Evolutionary conservation across 2,113 vertebrate genomes (phyloP).

Genomic region (Sorex araneus): DNA sequence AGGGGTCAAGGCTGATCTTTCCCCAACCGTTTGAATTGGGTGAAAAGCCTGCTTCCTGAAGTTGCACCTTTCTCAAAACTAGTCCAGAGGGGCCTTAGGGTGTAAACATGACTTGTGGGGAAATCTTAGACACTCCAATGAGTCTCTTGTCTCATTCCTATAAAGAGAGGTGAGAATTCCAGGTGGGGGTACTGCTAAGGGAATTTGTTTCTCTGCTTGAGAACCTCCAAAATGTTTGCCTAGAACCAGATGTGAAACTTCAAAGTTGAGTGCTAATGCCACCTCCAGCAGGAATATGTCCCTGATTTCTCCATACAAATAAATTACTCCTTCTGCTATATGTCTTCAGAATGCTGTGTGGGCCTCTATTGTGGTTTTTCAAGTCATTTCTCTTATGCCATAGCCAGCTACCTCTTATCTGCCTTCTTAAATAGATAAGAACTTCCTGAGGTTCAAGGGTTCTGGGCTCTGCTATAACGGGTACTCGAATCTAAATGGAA

Average conservation of each 20-base stretch:
- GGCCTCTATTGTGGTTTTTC: not conserved
- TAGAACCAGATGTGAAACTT: slow-evolving; percentile 51
- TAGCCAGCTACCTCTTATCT: not conserved
- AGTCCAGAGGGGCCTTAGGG: not conserved
- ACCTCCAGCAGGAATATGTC: slow-evolving; percentile 2
- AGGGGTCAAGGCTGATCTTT: slow-evolving; percentile 24
- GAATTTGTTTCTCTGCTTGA: slow-evolving; percentile 35
- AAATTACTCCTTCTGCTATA: not conserved
- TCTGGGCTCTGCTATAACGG: slow-evolving; percentile 43
- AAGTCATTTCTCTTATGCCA: not conserved
- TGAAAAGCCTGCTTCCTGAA: slow-evolving; percentile 16
- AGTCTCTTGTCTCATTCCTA: slow-evolving; percentile 13
- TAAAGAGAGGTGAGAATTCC: not conserved
- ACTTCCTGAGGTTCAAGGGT: not conserved
- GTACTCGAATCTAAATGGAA: slow-evolving; percentile 45
- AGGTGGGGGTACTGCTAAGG: not conserved
- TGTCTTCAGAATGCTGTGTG: not conserved
- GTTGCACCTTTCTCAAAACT: not conserved
- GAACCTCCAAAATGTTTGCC: slow-evolving; percentile 29
- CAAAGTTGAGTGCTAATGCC: slow-evolving; percentile 18
- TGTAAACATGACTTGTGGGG: not conserved
- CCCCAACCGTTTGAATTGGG: slow-evolving; percentile 8
- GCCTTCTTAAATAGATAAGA: not conserved
- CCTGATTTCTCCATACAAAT: not conserved
- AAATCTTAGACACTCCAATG: not conserved